Evolutionary conservation across 2,113 vertebrate species (phyloP).

Genomic region (Pseudorectes ferrugineus): DNA sequence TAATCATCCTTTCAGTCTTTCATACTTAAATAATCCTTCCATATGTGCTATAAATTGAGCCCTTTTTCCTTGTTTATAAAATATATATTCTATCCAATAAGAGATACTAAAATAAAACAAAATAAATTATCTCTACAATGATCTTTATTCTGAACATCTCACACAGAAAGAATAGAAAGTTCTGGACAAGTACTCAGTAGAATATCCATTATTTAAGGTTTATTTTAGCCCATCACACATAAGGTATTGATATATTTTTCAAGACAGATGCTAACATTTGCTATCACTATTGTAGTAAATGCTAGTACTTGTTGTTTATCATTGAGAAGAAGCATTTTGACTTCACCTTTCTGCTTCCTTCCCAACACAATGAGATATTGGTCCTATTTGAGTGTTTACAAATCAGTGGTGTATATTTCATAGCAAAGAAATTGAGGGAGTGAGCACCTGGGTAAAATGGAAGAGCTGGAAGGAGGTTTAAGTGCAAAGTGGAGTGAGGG

Average conservation of each 20-base stretch:
- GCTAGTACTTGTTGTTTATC: not conserved
- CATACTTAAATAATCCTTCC: not conserved
- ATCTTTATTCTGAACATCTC: not conserved
- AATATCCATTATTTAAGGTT: not conserved
- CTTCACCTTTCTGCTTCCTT: not conserved
- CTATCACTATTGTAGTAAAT: not conserved
- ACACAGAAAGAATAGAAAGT: not conserved
- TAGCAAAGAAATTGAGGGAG: not conserved
- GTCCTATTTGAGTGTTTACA: not conserved
- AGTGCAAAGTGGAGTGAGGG: not conserved
- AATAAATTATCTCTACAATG: not conserved
- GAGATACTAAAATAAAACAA: not conserved
- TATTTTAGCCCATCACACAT: not conserved
- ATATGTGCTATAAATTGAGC: not conserved
- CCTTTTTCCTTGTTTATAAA: not conserved
- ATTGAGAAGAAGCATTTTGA: not conserved
- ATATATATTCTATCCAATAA: not conserved
- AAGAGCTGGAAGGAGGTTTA: not conserved
- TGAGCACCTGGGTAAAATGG: not conserved
- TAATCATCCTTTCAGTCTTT: slow-evolving; percentile 30
- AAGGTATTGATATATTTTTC: not conserved
- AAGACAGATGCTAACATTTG: not conserved
- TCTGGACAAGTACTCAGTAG: not conserved
- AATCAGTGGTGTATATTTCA: not conserved
- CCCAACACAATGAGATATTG: not conserved